Base-by-base conservation (phyloP, 1,140 invertebrate species). In the Chlorops oryzae region DNA sequence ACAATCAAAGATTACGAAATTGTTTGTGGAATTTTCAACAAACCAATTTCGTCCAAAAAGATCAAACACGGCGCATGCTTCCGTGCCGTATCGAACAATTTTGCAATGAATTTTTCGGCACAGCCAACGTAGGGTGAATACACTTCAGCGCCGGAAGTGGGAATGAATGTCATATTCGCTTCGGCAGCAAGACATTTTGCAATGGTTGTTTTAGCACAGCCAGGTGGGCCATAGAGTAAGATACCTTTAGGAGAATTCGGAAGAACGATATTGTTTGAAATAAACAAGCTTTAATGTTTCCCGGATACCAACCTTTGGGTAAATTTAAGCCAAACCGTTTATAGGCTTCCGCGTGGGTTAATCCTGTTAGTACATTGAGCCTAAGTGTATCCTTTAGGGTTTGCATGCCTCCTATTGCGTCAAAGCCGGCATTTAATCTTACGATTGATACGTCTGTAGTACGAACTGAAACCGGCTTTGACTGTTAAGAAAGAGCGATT, bases 21-120 rank as follows among this genome's bases (percentile, higher is more conserved):
- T 21, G 25, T 34, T 12, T 23, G 2, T 32, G 5, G n/a, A 32
- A 18, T 17, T 43, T 17, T 38, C 23, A 25, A 18, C 15, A 43
- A 12, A 79, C 78, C 80, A 54, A 88, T 83, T 77, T 88, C 86
- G 75, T 88, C 86, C 54, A 88, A 80, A 63, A 88, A 88, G 39
- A 88, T 71, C 27, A 88, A 77, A 39, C 82, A 76, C 0, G 86
- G 86, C 3, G 84, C 75, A 56, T 79, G 80, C 57, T 78, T 70
- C 48, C 83, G 66, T 0, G 86, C 86, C 54, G 80, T 77, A 42
- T 80, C 70, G 59, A 88, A 88, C 2, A 88, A 74, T 54, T 82
- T 70, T 1, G 73, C 56, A 12, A 85, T 74, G 35, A 77, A 76
- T 57, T 75, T 75, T 61, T 85, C 82, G 0, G 81, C 81, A 56